These are phyloP conservation scores for Hybos culiciformis DNA, from an alignment of 2,888 invertebrate species.

Conservation along the genomic window DNA sequence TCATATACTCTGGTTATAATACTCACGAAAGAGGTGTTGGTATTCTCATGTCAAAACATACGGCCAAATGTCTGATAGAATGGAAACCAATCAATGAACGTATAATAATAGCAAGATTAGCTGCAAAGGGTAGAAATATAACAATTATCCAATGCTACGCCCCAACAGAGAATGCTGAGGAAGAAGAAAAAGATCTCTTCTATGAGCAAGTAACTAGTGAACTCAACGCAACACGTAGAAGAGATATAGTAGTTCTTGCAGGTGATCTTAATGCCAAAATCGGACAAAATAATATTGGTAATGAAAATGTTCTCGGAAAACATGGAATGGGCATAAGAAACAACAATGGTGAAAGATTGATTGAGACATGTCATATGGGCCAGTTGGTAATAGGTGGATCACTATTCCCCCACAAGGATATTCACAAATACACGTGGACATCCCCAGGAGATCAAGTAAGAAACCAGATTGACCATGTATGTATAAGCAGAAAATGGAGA, in stretches of 20 bases:
- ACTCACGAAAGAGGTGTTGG: not conserved
- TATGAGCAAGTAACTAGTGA: not conserved
- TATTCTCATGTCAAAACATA: too few species aligned
- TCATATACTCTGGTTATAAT: not conserved
- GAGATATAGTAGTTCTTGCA: not conserved
- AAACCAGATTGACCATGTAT: constrained; percentile 3
- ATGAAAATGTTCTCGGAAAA: not conserved
- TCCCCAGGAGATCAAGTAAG: not conserved
- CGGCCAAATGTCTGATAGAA: too few species aligned
- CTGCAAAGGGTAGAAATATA: not conserved
- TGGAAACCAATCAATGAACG: not conserved
- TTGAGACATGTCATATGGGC: not conserved
- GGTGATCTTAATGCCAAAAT: not conserved
- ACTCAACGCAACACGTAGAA: not conserved
- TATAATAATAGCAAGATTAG: not conserved
- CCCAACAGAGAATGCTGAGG: not conserved
- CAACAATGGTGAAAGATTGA: not conserved
- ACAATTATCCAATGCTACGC: not conserved
- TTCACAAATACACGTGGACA: constrained; percentile 5
- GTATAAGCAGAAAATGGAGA: not conserved
- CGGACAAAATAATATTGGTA: not conserved
- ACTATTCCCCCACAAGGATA: constrained; percentile 4
- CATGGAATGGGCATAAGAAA: not conserved
- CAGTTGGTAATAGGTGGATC: not conserved
- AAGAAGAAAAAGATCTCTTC: not conserved